Conservation (phyloP, 2,888 invertebrate species). For the Drosophila conformis region DNA sequence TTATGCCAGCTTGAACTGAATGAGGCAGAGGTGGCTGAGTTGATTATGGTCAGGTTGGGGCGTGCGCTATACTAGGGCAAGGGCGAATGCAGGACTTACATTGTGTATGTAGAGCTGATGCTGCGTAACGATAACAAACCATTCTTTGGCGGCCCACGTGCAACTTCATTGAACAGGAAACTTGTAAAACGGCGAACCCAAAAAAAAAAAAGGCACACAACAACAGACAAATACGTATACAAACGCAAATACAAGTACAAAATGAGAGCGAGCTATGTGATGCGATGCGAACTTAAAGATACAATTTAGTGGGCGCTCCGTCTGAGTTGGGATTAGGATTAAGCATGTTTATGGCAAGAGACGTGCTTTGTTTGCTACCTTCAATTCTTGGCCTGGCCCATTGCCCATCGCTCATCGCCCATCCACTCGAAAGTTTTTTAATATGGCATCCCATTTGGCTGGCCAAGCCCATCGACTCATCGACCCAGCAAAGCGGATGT, state of each 20-base stretch:
- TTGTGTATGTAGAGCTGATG: slow-evolving; percentile 60
- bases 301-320: slow-evolving; percentile 47
- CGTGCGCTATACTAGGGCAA: slow-evolving; percentile 2
- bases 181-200: slow-evolving; percentile 63
- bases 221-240: slow-evolving; percentile 13
- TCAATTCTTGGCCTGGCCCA: slow-evolving; percentile 3
- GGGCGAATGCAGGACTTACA: slow-evolving; percentile 31
- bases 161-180: slow-evolving; percentile 77
- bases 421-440: slow-evolving; percentile 1
- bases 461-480: slow-evolving; percentile 1
- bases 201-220: slow-evolving; percentile 18
- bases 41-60: slow-evolving; percentile 1
- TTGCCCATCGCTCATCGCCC: background rate
- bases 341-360: slow-evolving; percentile 36
- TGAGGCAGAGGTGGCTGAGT: background rate
- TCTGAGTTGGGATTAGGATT: slow-evolving; percentile 42
- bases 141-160: slow-evolving; percentile 58
- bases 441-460: background rate
- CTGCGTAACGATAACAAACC: slow-evolving; percentile 60
- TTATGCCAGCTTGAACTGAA: slow-evolving; percentile 9
- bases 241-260: background rate
- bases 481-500: slow-evolving; percentile 29
- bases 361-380: slow-evolving; percentile 21
- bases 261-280: background rate
- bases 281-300: slow-evolving; percentile 38